These are phyloP conservation scores for Drosophila meridiana DNA, from an alignment of 2,888 invertebrate genomes.

Conservation along the genomic window DNA sequence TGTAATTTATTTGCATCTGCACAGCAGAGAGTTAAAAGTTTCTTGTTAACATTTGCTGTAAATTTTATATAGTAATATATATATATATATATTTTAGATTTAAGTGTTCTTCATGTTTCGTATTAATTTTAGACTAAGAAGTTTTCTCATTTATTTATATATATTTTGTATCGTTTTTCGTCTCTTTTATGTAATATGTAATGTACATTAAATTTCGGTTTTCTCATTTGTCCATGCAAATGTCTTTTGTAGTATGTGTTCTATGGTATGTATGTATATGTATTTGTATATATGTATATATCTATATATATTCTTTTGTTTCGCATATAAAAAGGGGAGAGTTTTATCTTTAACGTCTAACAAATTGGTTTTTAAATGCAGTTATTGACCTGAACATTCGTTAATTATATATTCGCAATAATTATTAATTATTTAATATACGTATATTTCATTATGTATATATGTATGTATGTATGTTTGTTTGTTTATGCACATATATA, in stretches of 20 bases:
- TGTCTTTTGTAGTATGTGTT: conserved; percentile 42
- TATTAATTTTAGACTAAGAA: conserved; percentile 5
- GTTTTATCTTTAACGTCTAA: conserved; percentile 65
- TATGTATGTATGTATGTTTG: conserved; percentile 32
- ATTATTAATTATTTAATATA: conserved; percentile 41
- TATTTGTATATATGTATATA: conserved; percentile 34
- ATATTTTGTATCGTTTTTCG: not conserved
- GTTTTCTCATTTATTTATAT: conserved; percentile 12
- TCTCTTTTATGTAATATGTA: conserved; percentile 32
- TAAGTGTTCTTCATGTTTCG: not conserved
- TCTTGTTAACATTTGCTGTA: conserved; percentile 44
- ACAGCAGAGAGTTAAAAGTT: conserved; percentile 80
- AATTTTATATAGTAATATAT: conserved; percentile 14
- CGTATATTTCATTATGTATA: conserved; percentile 44
- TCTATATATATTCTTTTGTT: conserved; percentile 38
- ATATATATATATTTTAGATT: conserved; percentile 3
- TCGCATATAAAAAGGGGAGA: conserved; percentile 57
- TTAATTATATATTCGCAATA: conserved; percentile 54
- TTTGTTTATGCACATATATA: not conserved
- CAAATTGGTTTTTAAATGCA: conserved; percentile 75
- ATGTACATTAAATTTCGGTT: conserved; percentile 54
- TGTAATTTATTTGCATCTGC: conserved; percentile 82
- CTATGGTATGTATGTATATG: conserved; percentile 41
- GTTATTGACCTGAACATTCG: conserved; percentile 82
- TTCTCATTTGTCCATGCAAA: conserved; percentile 63